A percentile compares a stretch with the other conserved stretches of the same genome.
Evolutionary conservation across 2,888 invertebrate genomes (phyloP).

Genomic region (Lycocerus yunnanus): DNA sequence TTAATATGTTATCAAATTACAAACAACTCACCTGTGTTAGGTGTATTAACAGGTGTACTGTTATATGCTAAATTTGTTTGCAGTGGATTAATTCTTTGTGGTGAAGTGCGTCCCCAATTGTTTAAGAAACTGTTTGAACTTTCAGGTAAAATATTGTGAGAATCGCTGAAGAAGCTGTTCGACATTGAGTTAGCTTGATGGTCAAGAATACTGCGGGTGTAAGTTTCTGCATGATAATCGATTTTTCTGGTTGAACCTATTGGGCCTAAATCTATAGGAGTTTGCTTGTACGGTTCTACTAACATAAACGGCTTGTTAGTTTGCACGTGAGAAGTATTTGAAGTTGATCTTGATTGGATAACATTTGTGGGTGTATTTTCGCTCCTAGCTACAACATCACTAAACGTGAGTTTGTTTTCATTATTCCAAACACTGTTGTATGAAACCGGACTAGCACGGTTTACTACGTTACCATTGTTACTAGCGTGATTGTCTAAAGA

Average conservation of each 20-base stretch:
- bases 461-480: constrained; percentile 9
- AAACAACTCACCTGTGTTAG: constrained; percentile 8
- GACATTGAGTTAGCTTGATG: constrained; percentile 33
- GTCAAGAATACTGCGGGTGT: constrained; percentile 13
- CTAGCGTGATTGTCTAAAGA: constrained; percentile 26
- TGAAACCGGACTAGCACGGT: constrained; percentile 44
- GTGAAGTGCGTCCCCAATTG: constrained; percentile 29
- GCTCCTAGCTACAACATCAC: constrained; percentile 63
- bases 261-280: constrained; percentile 53
- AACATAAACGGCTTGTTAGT: constrained; percentile 51
- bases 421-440: constrained; percentile 56
- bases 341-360: constrained; percentile 37
- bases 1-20: not conserved
- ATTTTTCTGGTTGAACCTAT: constrained; percentile 55
- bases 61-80: constrained; percentile 21
- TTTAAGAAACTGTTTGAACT: constrained; percentile 39
- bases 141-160: constrained; percentile 41
- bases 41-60: not conserved
- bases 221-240: constrained; percentile 39
- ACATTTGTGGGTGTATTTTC: constrained; percentile 45
- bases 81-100: constrained; percentile 35
- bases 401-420: constrained; percentile 63
- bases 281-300: constrained; percentile 51
- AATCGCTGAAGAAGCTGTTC: constrained; percentile 47
- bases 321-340: constrained; percentile 23